A percentile compares a stretch with the other conserved stretches of the same genome.
These are phyloP conservation scores for Flexamia atlantica DNA, from an alignment of 2,888 invertebrate species.

Conservation along the genomic window DNA sequence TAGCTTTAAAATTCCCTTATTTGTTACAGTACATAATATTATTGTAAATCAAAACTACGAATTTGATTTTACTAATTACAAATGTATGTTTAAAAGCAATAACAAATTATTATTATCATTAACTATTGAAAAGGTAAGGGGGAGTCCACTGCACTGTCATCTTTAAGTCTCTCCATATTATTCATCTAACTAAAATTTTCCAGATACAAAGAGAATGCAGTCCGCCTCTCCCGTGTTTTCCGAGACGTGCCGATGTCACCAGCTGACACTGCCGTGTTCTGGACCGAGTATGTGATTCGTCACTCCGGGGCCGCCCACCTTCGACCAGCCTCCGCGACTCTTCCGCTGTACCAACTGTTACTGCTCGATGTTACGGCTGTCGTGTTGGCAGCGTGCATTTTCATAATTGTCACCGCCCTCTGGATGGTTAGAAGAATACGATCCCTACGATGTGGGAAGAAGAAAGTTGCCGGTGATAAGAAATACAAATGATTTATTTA, in stretches of 20 bases:
- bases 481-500: neutral
- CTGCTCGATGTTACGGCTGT: conserved; percentile 13
- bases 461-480: neutral
- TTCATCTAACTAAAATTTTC: too few species aligned
- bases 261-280: conserved; percentile 54
- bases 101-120: too few species aligned
- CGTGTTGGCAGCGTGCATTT: neutral
- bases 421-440: neutral
- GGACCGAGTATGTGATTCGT: conserved; percentile 52
- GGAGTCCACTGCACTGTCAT: too few species aligned
- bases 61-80: too few species aligned
- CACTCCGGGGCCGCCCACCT: conserved; percentile 50
- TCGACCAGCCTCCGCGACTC: conserved; percentile 24
- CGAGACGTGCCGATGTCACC: conserved; percentile 52
- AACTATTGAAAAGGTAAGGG: too few species aligned
- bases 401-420: neutral
- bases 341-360: conserved; percentile 32
- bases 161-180: too few species aligned
- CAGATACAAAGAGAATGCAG: conserved; percentile 44
- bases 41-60: too few species aligned
- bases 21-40: too few species aligned
- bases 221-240: conserved; percentile 15
- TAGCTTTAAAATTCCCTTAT: too few species aligned
- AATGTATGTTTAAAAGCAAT: too few species aligned
- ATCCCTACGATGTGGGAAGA: neutral